Conservation (phyloP, 2,888 invertebrate genomes). For the Odontothrips loti region DNA sequence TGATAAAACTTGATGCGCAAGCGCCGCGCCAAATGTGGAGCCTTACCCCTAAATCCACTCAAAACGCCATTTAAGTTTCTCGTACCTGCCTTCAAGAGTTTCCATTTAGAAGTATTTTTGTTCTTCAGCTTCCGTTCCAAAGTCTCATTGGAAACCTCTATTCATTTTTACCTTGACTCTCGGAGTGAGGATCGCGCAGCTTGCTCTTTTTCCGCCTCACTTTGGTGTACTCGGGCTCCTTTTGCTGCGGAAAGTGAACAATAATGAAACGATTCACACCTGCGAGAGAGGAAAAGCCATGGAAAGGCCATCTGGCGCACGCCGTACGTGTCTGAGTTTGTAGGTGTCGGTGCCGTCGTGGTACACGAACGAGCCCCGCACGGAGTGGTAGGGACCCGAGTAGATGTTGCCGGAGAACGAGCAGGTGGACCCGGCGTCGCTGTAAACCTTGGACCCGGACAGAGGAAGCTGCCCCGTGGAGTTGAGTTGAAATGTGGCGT, state of each 20-base stretch:
- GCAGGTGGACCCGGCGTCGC: conserved; percentile 58
- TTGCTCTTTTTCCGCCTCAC: conserved; percentile 76
- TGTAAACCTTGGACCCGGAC: conserved; percentile 72
- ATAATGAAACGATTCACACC: neutral
- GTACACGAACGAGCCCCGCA: conserved; percentile 79
- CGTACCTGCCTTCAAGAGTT: too few species aligned
- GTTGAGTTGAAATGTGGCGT: conserved; percentile 74
- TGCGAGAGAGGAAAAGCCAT: neutral
- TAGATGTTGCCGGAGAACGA: conserved; percentile 86
- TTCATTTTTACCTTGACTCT: conserved; percentile 68
- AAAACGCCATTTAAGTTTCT: too few species aligned
- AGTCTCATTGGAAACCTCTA: too few species aligned
- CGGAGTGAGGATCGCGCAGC: conserved; percentile 74
- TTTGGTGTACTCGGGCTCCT: conserved; percentile 79
- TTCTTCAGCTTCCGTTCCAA: too few species aligned
- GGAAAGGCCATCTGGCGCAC: neutral
- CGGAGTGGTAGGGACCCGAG: conserved; percentile 81
- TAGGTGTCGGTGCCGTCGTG: conserved; percentile 75
- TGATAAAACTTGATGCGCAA: too few species aligned
- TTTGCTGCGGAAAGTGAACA: conserved; percentile 52
- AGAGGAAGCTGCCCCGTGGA: conserved; percentile 44
- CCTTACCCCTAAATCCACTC: too few species aligned
- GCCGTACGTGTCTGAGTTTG: conserved; percentile 63
- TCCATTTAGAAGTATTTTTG: too few species aligned
- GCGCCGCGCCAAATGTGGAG: too few species aligned